A percentile compares a stretch with the other conserved stretches of the same genome.
phyloP scores from a whole-genome alignment of 2,888 invertebrate genomes.

The Teleogryllus oceanicus region DNA sequence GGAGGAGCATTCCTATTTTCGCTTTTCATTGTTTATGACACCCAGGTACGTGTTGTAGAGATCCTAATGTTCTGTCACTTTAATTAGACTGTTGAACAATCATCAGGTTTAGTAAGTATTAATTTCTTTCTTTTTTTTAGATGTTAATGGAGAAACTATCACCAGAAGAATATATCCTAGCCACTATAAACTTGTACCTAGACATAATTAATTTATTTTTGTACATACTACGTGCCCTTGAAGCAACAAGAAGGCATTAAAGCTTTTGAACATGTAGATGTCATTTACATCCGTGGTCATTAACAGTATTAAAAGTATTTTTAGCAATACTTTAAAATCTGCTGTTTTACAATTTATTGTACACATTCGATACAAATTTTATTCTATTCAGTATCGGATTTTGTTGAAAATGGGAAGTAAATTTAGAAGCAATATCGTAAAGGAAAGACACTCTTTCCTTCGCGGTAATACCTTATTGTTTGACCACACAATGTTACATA shows the following conservation, averaged over 20 bases:
- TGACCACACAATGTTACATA: too few species aligned
- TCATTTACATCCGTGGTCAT: too few species aligned
- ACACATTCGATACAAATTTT: too few species aligned
- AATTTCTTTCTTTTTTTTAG: constrained; percentile 42
- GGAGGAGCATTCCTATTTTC: constrained; percentile 74
- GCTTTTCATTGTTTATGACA: constrained; percentile 79
- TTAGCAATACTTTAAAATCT: too few species aligned
- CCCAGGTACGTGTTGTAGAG: constrained; percentile 55
- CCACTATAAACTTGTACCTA: constrained; percentile 80
- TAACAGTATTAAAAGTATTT: too few species aligned
- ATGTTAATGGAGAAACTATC: constrained; percentile 75
- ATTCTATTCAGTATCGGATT: too few species aligned
- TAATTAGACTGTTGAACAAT: neutral
- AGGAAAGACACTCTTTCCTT: too few species aligned
- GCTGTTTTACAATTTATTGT: too few species aligned
- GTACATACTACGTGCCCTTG: constrained; percentile 71
- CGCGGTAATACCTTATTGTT: too few species aligned
- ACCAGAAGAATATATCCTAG: constrained; percentile 83
- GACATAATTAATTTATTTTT: constrained; percentile 84
- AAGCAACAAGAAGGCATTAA: constrained; percentile 43
- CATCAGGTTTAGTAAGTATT: too few species aligned
- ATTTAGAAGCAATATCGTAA: too few species aligned
- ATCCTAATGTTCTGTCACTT: neutral
- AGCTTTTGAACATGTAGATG: neutral
- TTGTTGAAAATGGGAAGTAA: too few species aligned